A percentile compares a stretch with the other conserved stretches of the same genome.
These are phyloP conservation scores for Cryptoleucopteryx plumbea DNA, from an alignment of 2,113 vertebrate genomes.

Conservation along the genomic window DNA sequence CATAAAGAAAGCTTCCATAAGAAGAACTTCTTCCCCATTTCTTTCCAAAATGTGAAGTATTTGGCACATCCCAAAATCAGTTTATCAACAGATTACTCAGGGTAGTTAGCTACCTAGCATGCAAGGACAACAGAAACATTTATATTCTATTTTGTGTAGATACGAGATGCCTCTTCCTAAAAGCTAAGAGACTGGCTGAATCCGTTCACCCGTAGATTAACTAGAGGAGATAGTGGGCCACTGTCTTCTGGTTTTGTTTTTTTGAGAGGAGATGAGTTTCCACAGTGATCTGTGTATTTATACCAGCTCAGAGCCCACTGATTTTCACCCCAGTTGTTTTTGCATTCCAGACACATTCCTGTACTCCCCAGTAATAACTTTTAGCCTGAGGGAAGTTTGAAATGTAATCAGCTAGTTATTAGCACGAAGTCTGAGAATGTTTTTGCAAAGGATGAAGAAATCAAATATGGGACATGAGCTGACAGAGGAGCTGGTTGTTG, in stretches of 20 bases:
- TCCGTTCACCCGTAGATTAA: background rate
- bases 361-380: slow-evolving; percentile 47
- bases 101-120: background rate
- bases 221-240: background rate
- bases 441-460: slow-evolving; percentile 33
- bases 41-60: background rate
- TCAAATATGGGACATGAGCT: background rate
- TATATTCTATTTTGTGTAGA: background rate
- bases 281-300: background rate
- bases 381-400: slow-evolving; percentile 29
- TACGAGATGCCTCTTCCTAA: background rate
- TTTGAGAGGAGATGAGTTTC: background rate
- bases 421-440: slow-evolving; percentile 36
- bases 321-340: slow-evolving; percentile 24
- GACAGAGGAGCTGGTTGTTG: background rate
- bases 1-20: background rate
- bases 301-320: slow-evolving; percentile 35
- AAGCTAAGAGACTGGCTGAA: background rate
- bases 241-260: background rate
- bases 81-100: background rate
- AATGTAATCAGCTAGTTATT: slow-evolving; percentile 54
- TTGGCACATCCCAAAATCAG: background rate
- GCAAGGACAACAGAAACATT: background rate
- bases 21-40: background rate
- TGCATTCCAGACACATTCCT: slow-evolving; percentile 55